Base-by-base conservation (phyloP, 2,888 invertebrate genomes). In the Tinea semifulvella region DNA sequence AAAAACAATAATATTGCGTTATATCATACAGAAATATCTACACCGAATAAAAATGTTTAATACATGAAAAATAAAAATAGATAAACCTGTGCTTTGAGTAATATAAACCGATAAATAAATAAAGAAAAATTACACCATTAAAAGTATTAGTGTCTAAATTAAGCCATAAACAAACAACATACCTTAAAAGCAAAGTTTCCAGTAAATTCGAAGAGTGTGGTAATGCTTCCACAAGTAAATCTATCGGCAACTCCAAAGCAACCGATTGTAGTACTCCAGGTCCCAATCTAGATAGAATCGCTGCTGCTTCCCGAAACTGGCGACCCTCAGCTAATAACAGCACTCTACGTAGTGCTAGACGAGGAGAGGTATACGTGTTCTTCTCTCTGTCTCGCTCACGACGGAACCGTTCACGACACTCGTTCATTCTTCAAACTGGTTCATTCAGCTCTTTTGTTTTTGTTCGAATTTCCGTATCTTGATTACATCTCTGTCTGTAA, bases 231-330 rank as follows among this genome's bases (percentile, higher is more conserved):
- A 95, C 87, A 53, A 96, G 82, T 53, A 94, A 79, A 63, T 95
- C 95, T 43, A 95, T 85, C 0, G 96, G 96, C 50, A 96, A 79
- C 51, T 94, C 94, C 1, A 85, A 72, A 1, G 90, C 87, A 1
- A 90, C 88, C 2, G 88, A 86, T 50, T 89, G 88, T 53, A 96
- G 82, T 2, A 94, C 93, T 1, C 89, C 89, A 28, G 89, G 87
- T 3, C 92, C 92, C 13, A 96, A 79, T 35, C 92, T 84, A 36
- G 90, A 86, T 50, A 96, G 84, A 47, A 95, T 90, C 35, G 89
- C 88, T 0, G 95, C 94, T 4, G 95, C 95, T 63, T 96, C 96
- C n/a, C 92, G 80, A 65, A 91, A 95, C 72, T 94, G 94, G 19
- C 91, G 80, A 6, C 94, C 94, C 64, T 96, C 96, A 54, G 94